Base-by-base conservation (phyloP, 2,797 vertebrate genomes). In the Sebastes matsubarae region DNA sequence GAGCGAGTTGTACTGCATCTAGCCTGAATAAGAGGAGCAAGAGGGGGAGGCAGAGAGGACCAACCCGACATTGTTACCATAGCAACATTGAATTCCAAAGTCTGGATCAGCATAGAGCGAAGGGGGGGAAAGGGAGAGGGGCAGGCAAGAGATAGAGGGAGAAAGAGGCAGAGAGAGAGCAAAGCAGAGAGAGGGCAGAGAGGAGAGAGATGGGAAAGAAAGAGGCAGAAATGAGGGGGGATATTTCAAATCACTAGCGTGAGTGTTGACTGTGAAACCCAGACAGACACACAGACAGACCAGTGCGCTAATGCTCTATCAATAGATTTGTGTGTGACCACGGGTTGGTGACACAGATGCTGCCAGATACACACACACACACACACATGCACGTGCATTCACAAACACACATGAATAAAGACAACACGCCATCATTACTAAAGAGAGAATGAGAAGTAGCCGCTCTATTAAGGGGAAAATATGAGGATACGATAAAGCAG, bases 81-180 rank as follows among this genome's bases (percentile, higher is more conserved):
- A 90, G 95, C 93, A 95, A 96, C 95, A 92, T 93, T 93, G 92
- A 94, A 94, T 95, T 93, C 91, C 91, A 95, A 95, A 95, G 94
- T 94, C 91, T 95, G 92, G 92, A 95, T 94, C 93, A 94, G 94
- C 92, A 93, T 92, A 92, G 93, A 94, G 90, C 25, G 52, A 57
- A 57, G 78, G 76, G 82, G 78, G 61, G 72, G 72, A 59, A 18
- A 20, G 30, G 30, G 42, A 58, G 63, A 64, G 72, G 82, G 79
- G 83, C 32, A 82, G 82, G 81, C 61, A 69, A 84, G 86, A 89
- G 89, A 87, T 70, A 86, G 86, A 88, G 89, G 75, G 87, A 79
- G 85, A 79, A 74, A 83, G 86, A 85, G 82, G 78, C 55, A 80
- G 66, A 79, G 57, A 77, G 57, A 75, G 75, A 74, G 71, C 68